Percentiles rank a stretch among this genome's conserved stretches.
Conservation (phyloP, 2,888 invertebrate species). For the Zygogramma bicolorata region DNA sequence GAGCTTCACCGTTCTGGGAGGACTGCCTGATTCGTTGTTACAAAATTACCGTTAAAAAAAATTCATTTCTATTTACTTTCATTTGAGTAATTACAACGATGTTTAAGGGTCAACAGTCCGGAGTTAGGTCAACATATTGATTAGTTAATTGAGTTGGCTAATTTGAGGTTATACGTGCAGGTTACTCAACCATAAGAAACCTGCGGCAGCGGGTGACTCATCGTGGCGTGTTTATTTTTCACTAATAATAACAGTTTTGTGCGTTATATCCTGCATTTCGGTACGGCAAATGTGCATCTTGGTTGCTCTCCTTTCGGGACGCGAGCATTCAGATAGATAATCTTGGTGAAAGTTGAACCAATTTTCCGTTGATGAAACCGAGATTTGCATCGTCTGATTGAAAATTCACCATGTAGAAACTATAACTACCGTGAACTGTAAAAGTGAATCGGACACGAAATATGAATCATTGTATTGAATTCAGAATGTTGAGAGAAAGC, state of each 20-base stretch:
- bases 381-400: neutral
- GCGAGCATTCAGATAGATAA: neutral
- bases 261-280: neutral
- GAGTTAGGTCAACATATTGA: conserved; percentile 37
- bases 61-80: neutral
- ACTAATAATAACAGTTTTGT: conserved; percentile 3
- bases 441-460: neutral
- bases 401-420: neutral
- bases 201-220: conserved; percentile 32
- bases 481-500: neutral
- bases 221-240: conserved; percentile 5
- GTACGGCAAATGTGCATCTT: neutral
- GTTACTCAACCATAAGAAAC: conserved; percentile 42
- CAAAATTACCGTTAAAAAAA: no score
- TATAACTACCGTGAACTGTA: neutral
- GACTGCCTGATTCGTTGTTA: no score
- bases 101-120: conserved; percentile 36
- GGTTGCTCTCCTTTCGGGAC: neutral
- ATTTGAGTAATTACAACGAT: conserved; percentile 7
- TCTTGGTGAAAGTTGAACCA: neutral
- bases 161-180: conserved; percentile 40
- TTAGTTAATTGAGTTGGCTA: conserved; percentile 38
- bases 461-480: neutral
- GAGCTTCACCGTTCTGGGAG: no score
- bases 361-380: neutral